Evolutionary conservation across 1,140 invertebrate genomes (phyloP), one percentile per base, ranked within the genome.

Genomic region (Oreohelix idahoensis): DNA sequence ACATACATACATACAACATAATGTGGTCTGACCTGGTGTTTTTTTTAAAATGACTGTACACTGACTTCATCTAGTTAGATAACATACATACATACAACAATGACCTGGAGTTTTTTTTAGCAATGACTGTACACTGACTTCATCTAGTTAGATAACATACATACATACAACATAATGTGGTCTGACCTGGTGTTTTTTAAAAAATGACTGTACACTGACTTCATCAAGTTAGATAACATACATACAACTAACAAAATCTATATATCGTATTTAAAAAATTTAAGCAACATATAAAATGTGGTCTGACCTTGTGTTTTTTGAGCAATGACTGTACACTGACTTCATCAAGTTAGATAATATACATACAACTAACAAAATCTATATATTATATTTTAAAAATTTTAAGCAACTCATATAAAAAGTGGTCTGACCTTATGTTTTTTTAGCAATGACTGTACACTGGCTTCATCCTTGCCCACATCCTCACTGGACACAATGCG

Each of bases 1-100:
- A n/a, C n/a, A n/a, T n/a, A n/a, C n/a, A n/a, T n/a, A n/a, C n/a
- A n/a, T n/a, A n/a, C n/a, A n/a, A 23, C 2, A 58, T 23, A 58
- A 58, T 23, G 26, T 58, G 53, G 26, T 42, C 84, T 83, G 66
- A 91, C 98, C 92, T 99, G 98, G 94, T 99, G 98, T 93, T 99
- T 99, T 94, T 99, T 99, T 83, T 99, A 93, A 58, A 99, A 93
- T 23, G 97, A 98, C 92, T 99, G 97, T 0, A 99, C 98, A 91
- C 99, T 99, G 11, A 97, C 97, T 93, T 99, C 98, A 91, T 99
- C 98, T n/a, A n/a, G n/a, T n/a, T n/a, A n/a, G n/a, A n/a, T n/a
- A n/a, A n/a, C n/a, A n/a, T n/a, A n/a, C n/a, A n/a, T n/a, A n/a
- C n/a, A n/a, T n/a, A n/a, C n/a, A n/a, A n/a, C n/a, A n/a, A n/a